Evolutionary conservation across 2,888 invertebrate species (phyloP), one percentile per base, ranked within the genome.

Genomic region (Eristalis tenax): DNA sequence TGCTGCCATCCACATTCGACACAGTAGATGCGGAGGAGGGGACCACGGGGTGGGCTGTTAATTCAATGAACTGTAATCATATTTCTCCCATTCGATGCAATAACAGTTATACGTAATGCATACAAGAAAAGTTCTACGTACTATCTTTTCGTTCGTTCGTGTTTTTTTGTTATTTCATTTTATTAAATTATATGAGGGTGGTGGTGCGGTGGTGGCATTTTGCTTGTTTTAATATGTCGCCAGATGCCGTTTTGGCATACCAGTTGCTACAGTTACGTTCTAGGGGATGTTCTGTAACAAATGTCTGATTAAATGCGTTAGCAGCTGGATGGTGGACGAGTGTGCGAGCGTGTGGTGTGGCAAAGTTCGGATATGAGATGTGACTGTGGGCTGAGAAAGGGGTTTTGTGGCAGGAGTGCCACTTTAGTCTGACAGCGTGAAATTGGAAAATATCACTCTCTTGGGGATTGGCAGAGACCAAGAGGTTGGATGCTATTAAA

Each of bases 21-120:
- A 18, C 2, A 5, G n/a, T 5, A 28, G 22, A 6, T 15, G 18
- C 0, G 15, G n/a, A 35, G 10, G 61, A 63, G 28, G 64, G 15
- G 69, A 56, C 59, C 10, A 6, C 22, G 2, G 64, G 43, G 82
- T 18, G 70, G 65, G 63, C 66, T 76, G 68, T 83, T 87, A 83
- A 87, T 87, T 83, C 87, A 87, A 68, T 87, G 83, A 83, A 87
- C 79, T 83, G 87, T 80, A 87, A 87, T 87, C 87, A 87, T 87
- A 87, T 83, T 87, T 73, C 40, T 73, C 68, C 71, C 57, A 70
- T 83, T 83, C 75, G 23, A 40, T 87, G 75, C 70, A 83, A 79
- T 83, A 78, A 75, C 66, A n/a, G 83, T 87, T 61, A 85, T 76
- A 74, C 61, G 59, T 78, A 74, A 78, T 75, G 83, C 83, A 86